Evolutionary conservation across 2,113 vertebrate species (phyloP), one percentile per base, ranked within the genome.

Genomic region (Oxygymnocypris stewartii): DNA sequence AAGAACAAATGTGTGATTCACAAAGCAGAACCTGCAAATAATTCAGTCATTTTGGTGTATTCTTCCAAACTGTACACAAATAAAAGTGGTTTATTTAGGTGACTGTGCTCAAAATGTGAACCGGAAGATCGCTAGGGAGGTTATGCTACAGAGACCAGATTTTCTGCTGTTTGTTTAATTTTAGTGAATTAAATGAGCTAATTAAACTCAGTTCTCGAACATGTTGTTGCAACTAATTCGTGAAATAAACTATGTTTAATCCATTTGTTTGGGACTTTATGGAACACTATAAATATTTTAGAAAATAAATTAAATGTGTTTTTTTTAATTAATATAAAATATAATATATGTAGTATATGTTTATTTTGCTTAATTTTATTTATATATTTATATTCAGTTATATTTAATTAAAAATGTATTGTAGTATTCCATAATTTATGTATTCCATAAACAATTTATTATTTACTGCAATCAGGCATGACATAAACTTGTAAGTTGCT

Each of bases 31-130:
- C 59, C 59, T 51, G 44, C 71, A 51, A 84, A 59, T 87, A 84
- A 77, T 87, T 85, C 13, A 42, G 44, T 54, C 16, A 78, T 18
- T 31, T 6, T 78, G 67, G 79, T 74, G 57, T 65, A 67, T 82
- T 83, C 59, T 74, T 76, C 63, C 40, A 31, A 67, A 61, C 74
- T 79, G 40, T 65, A 88, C 61, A 86, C 84, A 86, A 79, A 79
- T 44, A 67, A 42, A 83, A 78, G 40, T 6, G 87, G 69, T 63
- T 86, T 85, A 83, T 49, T 37, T 85, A 61, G 81, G 84, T 84
- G 4, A 14, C 47, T 47, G 37, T 42, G 35, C 14, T 77, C 42
- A 77, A 51, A 77, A 77, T 16, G 6, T 77, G 44, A 49, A 49
- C 25, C 28, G 14, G 47, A 54, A 51, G 13, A 51, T 49, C 47